Base-by-base conservation (phyloP, 2,888 invertebrate species). In the Apamea sordens region DNA sequence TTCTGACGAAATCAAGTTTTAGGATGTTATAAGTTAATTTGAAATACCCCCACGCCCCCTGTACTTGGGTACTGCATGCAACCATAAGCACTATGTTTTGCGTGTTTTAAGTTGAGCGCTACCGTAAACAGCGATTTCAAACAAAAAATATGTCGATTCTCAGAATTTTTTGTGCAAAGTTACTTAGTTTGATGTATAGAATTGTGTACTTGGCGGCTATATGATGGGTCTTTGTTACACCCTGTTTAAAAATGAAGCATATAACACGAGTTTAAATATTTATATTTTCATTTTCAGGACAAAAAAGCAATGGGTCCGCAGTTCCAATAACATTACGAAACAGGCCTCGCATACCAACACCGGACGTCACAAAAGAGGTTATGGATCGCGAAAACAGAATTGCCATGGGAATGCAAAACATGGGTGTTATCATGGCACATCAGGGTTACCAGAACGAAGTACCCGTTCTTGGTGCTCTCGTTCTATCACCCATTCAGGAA, bases 301-400 rank as follows among this genome's bases (percentile, higher is more conserved):
- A 97, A 89, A 98, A 98, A 93, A 96, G 98, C 89, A 98, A 98
- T 93, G 98, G 98, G 8, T 96, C 98, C 1, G 97, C 97, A 24
- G 95, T 98, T 59, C 97, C 98, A 13, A 97, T 97, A 84, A 97
- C 97, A n/a, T 95, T 98, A 83, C 98, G 98, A 92, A 98, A 98
- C 91, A 97, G 99, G 77, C 99, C 99, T n/a, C 97, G 99, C 75
- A 98, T 99, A 88, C 99, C 99, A 63, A 99, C 99, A 13, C 99
- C 99, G 0, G 99, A 99, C 93, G 98, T 98, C 13, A 98, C 98
- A 56, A 98, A 98, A 94, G 98, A 98, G 93, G 97, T 98, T 41
- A 96, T 97, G 80, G 98, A 98, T 89, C 97, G 98, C 77, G 98
- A 98, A 91, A 97, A 97, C 91, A 97, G 98, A 77, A 94, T 98